These are phyloP conservation scores for Gymnocypris eckloni DNA, from an alignment of 2,797 vertebrate species.

Conservation along the genomic window DNA sequence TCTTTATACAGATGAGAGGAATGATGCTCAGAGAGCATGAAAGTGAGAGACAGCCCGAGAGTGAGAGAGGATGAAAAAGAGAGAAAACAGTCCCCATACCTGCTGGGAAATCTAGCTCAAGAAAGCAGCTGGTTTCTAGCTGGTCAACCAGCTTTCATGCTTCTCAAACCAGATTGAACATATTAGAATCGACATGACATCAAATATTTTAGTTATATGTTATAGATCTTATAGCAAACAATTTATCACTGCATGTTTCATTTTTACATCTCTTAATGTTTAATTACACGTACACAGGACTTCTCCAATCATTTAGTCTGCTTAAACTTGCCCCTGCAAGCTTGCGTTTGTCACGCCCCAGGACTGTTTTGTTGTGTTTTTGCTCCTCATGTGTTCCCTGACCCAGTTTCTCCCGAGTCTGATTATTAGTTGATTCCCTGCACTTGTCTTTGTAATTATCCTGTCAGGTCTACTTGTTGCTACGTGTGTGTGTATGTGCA, in stretches of 20 bases:
- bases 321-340: no score
- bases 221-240: neutral
- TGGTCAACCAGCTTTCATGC: neutral
- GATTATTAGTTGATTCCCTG: no score
- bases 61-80: slow-evolving; percentile 22
- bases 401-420: no score
- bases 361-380: no score
- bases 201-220: neutral
- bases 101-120: slow-evolving; percentile 9
- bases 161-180: neutral
- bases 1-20: slow-evolving; percentile 40
- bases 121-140: neutral
- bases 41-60: slow-evolving; percentile 25
- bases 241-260: neutral
- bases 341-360: no score
- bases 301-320: no score
- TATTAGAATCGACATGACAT: neutral
- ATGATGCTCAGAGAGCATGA: slow-evolving; percentile 36
- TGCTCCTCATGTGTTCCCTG: no score
- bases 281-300: neutral
- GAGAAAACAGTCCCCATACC: neutral
- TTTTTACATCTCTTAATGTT: neutral
- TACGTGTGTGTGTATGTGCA: no score
- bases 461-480: no score
- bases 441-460: no score